phyloP scores from a whole-genome alignment of 2,113 vertebrate species.

The Bungarus multicinctus region DNA sequence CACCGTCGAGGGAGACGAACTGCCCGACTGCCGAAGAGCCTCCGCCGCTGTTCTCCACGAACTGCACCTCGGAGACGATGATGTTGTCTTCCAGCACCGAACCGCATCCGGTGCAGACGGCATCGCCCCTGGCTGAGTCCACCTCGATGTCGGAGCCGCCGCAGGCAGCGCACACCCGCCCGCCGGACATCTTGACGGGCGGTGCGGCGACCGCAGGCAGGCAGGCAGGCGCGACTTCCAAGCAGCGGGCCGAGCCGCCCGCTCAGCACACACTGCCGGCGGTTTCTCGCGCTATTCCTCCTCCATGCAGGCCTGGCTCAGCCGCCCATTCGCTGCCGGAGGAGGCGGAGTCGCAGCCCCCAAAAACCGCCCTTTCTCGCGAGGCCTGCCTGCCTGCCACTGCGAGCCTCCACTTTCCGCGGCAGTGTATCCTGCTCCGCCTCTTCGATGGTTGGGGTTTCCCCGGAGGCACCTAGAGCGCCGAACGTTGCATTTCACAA shows the following conservation, averaged over 20 bases:
- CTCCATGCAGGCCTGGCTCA: background rate
- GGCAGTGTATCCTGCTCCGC: background rate
- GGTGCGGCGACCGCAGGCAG: background rate
- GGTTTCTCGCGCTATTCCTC: background rate
- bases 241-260: no score
- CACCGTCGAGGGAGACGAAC: slow-evolving; percentile 91
- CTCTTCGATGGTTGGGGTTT: background rate
- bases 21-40: slow-evolving; percentile 93
- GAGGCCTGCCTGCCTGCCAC: background rate
- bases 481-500: background rate
- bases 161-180: slow-evolving; percentile 80
- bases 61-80: slow-evolving; percentile 95
- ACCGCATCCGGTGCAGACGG: slow-evolving; percentile 90
- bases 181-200: slow-evolving; percentile 73
- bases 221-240: background rate
- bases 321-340: background rate
- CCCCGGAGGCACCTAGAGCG: background rate
- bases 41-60: slow-evolving; percentile 91
- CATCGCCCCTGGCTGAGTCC: slow-evolving; percentile 89
- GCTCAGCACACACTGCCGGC: background rate
- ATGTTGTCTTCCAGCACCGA: slow-evolving; percentile 97
- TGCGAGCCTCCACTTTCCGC: background rate
- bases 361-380: slow-evolving; percentile 27
- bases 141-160: slow-evolving; percentile 89
- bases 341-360: background rate